phyloP scores from a whole-genome alignment of 2,113 vertebrate species.

The Planiliza haematocheilus region DNA sequence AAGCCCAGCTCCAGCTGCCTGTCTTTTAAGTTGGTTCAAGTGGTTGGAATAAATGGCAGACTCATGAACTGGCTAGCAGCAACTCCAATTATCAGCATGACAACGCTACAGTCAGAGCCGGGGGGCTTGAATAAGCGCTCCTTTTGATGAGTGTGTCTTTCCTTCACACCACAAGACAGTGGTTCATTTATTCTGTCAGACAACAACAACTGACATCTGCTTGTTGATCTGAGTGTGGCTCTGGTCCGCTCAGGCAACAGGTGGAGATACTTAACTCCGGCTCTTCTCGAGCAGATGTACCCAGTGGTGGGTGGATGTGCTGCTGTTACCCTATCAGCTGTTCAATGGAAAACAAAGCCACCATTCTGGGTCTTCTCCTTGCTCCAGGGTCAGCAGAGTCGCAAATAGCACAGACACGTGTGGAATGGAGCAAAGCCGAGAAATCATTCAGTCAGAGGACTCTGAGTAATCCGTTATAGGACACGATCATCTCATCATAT shows the following conservation, averaged over 20 bases:
- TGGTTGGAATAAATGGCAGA: not conserved
- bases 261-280: slow-evolving; percentile 1
- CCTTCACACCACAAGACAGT: not conserved
- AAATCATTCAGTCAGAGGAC: slow-evolving; percentile 18
- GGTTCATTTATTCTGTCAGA: not conserved
- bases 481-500: too few relatives aligned
- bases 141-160: slow-evolving; percentile 2
- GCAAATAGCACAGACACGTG: slow-evolving; percentile 51
- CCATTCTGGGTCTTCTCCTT: slow-evolving; percentile 47
- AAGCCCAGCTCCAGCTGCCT: slow-evolving; percentile 38
- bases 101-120: not conserved
- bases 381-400: slow-evolving; percentile 30
- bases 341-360: slow-evolving; percentile 50
- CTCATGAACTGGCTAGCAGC: slow-evolving; percentile 6
- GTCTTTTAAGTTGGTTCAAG: slow-evolving; percentile 29
- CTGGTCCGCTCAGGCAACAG: slow-evolving; percentile 7
- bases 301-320: not conserved
- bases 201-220: not conserved
- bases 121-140: not conserved
- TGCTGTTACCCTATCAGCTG: slow-evolving; percentile 50
- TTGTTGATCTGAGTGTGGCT: not conserved
- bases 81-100: not conserved
- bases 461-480: too few relatives aligned
- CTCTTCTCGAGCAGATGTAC: slow-evolving; percentile 17
- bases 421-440: slow-evolving; percentile 6